phyloP scores from a whole-genome alignment of 2,113 vertebrate species.

The Atherinomorus stipes region DNA sequence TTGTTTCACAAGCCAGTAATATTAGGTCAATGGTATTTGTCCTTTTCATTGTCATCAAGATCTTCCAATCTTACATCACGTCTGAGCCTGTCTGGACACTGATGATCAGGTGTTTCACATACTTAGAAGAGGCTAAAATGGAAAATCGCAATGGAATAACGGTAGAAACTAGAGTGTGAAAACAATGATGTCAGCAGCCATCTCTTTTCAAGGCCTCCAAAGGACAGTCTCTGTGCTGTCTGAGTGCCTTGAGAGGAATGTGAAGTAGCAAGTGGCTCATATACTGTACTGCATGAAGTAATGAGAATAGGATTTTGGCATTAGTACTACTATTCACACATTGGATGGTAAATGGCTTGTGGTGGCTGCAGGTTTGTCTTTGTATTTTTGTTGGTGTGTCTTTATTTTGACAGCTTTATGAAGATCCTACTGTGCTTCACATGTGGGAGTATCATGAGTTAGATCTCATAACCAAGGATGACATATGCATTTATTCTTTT shows the following conservation, averaged over 20 bases:
- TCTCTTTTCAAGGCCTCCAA: slow-evolving; percentile 70
- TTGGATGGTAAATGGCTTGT: slow-evolving; percentile 13
- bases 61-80: slow-evolving; percentile 73
- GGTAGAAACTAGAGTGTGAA: slow-evolving; percentile 55
- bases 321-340: slow-evolving; percentile 32
- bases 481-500: slow-evolving; percentile 37
- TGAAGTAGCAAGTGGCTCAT: slow-evolving; percentile 68
- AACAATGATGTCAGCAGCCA: slow-evolving; percentile 69
- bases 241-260: slow-evolving; percentile 66
- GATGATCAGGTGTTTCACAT: slow-evolving; percentile 64
- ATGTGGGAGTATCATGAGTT: slow-evolving; percentile 68
- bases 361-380: slow-evolving; percentile 30
- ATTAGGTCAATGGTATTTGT: slow-evolving; percentile 36
- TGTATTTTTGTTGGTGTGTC: slow-evolving; percentile 65
- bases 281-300: slow-evolving; percentile 52
- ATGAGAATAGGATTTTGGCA: slow-evolving; percentile 55
- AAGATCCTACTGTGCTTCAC: slow-evolving; percentile 71
- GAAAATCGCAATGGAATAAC: slow-evolving; percentile 74
- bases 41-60: slow-evolving; percentile 63
- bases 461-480: slow-evolving; percentile 55
- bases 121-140: slow-evolving; percentile 62
- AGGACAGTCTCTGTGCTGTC: slow-evolving; percentile 68
- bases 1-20: slow-evolving; percentile 10
- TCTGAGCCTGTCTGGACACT: slow-evolving; percentile 64
- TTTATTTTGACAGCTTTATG: slow-evolving; percentile 72